Evolutionary conservation across 2,797 vertebrate species (phyloP).

Genomic region (Craterocephalus amniculus): DNA sequence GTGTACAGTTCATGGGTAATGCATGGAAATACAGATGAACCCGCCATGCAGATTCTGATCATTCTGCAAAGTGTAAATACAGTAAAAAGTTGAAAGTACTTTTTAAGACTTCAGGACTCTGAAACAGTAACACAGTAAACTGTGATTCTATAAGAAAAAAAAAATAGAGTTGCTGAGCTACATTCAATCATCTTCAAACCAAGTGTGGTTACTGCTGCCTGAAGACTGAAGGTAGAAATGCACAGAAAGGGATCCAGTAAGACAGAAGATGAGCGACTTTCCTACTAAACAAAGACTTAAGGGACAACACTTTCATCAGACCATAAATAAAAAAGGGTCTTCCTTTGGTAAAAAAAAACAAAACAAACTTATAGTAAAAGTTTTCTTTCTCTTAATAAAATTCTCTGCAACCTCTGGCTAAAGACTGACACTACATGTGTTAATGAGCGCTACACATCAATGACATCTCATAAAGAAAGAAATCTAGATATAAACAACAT

Average conservation of each 20-base stretch:
- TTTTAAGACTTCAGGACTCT: conserved; percentile 37
- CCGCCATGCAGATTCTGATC: conserved; percentile 30
- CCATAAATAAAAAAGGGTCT: conserved; percentile 53
- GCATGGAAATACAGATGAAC: conserved; percentile 3
- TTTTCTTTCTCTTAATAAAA: conserved; percentile 66
- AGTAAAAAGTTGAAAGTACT: conserved; percentile 28
- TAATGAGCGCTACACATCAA: conserved; percentile 88
- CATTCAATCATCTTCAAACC: conserved; percentile 75
- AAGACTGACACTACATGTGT: conserved; percentile 85
- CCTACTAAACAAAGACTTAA: conserved; percentile 51
- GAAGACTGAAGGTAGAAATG: conserved; percentile 51
- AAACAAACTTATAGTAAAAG: conserved; percentile 83
- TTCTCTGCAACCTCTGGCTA: conserved; percentile 83
- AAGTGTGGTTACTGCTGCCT: conserved; percentile 35
- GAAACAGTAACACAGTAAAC: conserved; percentile 19
- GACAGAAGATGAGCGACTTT: conserved; percentile 45
- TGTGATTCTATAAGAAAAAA: conserved; percentile 27
- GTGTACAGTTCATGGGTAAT: conserved; percentile 3
- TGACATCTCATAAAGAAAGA: conserved; percentile 84
- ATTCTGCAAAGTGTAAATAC: conserved; percentile 45
- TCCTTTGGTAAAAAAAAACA: conserved; percentile 86
- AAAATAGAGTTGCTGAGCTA: conserved; percentile 69
- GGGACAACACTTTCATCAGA: conserved; percentile 47
- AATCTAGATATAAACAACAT: conserved; percentile 89
- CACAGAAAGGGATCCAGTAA: conserved; percentile 36